Evolutionary conservation across 2,888 invertebrate species (phyloP).

Genomic region (Harpalus rubripes): DNA sequence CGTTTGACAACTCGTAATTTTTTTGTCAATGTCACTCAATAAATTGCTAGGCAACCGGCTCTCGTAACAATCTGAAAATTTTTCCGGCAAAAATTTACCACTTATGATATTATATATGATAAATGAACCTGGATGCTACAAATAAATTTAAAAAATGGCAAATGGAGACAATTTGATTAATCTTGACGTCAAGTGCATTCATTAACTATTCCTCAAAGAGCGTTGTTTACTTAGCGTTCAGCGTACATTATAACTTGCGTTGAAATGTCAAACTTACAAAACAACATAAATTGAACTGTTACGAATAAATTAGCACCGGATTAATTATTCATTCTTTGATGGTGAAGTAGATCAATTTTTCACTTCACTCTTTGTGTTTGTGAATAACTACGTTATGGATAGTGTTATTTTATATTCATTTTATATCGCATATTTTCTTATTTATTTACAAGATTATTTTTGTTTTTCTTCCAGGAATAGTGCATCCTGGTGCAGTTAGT

Average conservation of each 20-base stretch:
- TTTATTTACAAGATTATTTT: background rate
- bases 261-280: background rate
- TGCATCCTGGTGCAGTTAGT: too few species aligned
- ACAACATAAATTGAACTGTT: background rate
- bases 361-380: background rate
- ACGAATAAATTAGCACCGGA: background rate
- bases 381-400: background rate
- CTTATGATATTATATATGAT: too few species aligned
- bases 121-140: background rate
- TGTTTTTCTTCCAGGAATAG: too few species aligned
- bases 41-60: too few species aligned
- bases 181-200: constrained; percentile 1
- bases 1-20: too few species aligned
- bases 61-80: too few species aligned
- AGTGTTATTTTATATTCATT: too few species aligned
- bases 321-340: background rate
- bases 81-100: too few species aligned
- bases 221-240: background rate
- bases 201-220: background rate
- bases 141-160: background rate
- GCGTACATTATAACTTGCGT: background rate
- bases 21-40: too few species aligned
- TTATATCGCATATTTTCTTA: background rate
- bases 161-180: background rate
- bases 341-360: background rate